Base-by-base conservation (phyloP, 2,797 vertebrate genomes). In the Chelonia mydas region DNA sequence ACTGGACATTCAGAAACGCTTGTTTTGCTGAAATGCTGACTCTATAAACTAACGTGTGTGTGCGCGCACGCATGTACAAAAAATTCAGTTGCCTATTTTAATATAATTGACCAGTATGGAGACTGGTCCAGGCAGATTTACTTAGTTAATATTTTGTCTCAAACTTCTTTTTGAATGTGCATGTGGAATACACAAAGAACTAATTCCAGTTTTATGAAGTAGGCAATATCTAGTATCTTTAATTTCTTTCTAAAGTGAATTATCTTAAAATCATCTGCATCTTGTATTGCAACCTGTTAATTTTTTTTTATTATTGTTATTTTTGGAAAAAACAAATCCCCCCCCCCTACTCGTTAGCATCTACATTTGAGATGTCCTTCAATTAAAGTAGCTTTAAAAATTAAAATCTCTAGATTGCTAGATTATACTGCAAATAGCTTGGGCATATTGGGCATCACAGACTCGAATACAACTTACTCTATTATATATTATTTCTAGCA, bases 1-100 rank as follows among this genome's bases (percentile, higher is more conserved):
- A 57, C 19, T 91, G 55, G 83, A 65, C 2, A 86, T 84, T 50
- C 6, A 94, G 37, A 81, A 83, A 5, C 89, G 61, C 2, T 49
- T 82, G 13, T 88, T 90, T 78, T 68, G 82, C 76, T 33, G 27
- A 93, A 90, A 76, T 61, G 4, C 19, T 77, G 65, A 13, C 0
- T 0, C 50, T 59, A 17, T 53, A 88, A 84, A 28, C 41, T 88
- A 82, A 13, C 3, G 1, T 79, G 88, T 82, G 49, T 80, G 1
- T 65, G 88, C 21, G n/a, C 13, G 5, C 49, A 28, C 21, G 7
- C 54, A 10, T 9, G 23, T 19, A 59, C 8, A 87, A 54, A 76
- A 25, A 25, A 47, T 47, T 88, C 27, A 51, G 54, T 33, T 11
- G 0, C 5, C 2, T 1, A 31, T 25, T 2, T 68, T 51, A 49